A percentile compares a stretch with the other conserved stretches of the same genome.
Conservation (phyloP, 2,113 vertebrate genomes). For the Taxidea taxus region DNA sequence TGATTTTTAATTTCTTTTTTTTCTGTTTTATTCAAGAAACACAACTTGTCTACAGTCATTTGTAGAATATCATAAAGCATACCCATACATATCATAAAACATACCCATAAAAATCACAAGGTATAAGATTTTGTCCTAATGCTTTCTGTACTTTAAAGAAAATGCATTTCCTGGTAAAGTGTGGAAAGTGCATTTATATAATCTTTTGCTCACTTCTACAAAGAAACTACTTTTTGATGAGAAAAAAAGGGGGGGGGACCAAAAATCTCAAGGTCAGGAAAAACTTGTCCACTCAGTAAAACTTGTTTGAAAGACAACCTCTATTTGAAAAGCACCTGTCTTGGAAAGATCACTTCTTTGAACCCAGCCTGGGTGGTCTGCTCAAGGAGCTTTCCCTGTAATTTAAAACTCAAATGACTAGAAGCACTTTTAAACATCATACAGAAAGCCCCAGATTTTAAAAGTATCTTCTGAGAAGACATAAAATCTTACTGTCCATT, state of each 20-base stretch:
- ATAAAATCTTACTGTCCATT: slow-evolving; percentile 28
- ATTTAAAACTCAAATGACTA: slow-evolving; percentile 64
- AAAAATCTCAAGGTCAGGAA: slow-evolving; percentile 41
- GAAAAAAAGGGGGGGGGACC: neutral
- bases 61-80: neutral
- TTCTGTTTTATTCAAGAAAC: neutral
- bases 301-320: slow-evolving; percentile 56
- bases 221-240: slow-evolving; percentile 37
- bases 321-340: slow-evolving; percentile 72
- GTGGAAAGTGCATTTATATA: neutral
- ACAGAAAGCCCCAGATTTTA: slow-evolving; percentile 54
- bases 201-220: neutral
- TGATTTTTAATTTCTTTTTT: slow-evolving; percentile 38
- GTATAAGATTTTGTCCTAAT: neutral
- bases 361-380: slow-evolving; percentile 71
- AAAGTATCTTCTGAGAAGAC: slow-evolving; percentile 57
- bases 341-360: slow-evolving; percentile 11
- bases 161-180: neutral
- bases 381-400: slow-evolving; percentile 51
- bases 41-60: neutral
- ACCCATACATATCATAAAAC: neutral
- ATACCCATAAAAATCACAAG: neutral
- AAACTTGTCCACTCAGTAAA: slow-evolving; percentile 57
- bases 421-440: slow-evolving; percentile 67
- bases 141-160: neutral